These are phyloP conservation scores for Leuciscus idus DNA, from an alignment of 2,113 vertebrate genomes.

Conservation along the genomic window DNA sequence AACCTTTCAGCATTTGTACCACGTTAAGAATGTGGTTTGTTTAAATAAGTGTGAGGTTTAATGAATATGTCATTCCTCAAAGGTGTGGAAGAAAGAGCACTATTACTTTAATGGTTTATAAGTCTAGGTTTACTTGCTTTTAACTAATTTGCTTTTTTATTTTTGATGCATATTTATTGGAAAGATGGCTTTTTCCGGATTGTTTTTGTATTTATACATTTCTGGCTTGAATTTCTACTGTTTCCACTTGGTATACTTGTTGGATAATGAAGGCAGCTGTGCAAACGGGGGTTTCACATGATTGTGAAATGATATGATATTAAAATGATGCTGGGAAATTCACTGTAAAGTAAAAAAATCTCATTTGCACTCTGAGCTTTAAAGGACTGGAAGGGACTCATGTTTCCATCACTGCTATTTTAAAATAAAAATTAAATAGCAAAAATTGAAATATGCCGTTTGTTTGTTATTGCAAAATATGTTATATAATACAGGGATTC, in stretches of 20 bases:
- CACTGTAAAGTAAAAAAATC: not conserved
- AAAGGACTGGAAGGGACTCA: not conserved
- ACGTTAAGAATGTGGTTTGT: not conserved
- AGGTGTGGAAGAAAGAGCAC: not conserved
- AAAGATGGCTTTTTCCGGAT: not conserved
- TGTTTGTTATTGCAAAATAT: not conserved
- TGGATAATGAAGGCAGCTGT: not conserved
- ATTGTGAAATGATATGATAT: not conserved
- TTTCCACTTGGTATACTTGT: not conserved
- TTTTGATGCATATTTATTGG: slow-evolving; percentile 32
- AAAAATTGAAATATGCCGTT: not conserved
- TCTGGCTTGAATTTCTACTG: slow-evolving; percentile 10
- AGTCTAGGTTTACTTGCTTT: not conserved
- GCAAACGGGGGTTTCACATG: not conserved
- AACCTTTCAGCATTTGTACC: not conserved
- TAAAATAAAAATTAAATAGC: not conserved
- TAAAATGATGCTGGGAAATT: not conserved
- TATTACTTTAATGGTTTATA: slow-evolving; percentile 21
- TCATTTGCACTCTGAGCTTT: not conserved
- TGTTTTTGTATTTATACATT: slow-evolving; percentile 22
- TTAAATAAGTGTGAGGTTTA: not conserved
- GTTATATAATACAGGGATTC: not conserved
- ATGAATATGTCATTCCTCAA: not conserved
- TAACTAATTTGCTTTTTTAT: not conserved
- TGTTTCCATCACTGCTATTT: slow-evolving; percentile 5